Evolutionary conservation across 2,113 vertebrate species (phyloP), one percentile per base, ranked within the genome.

Genomic region (Pomatostomus ruficeps): DNA sequence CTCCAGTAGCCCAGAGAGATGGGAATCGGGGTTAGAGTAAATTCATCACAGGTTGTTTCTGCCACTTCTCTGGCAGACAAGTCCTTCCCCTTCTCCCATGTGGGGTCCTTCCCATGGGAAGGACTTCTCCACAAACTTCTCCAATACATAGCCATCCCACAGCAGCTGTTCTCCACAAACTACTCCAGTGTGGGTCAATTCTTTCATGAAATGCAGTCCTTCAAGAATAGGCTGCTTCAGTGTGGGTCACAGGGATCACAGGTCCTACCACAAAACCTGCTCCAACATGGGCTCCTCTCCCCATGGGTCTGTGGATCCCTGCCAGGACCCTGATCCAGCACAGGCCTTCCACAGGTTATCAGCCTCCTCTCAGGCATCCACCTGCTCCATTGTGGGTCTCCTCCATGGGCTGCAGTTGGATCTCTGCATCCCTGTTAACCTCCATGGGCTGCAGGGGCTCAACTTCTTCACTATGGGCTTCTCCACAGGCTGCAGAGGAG

Each of bases 121-220:
- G 51, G 21, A 59, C 20, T 11, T 42, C 31, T 61, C 8, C 45
- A 31, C 45, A 29, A 51, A 70, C 19, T n/a, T 68, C 21, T 55
- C 28, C 43, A 49, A 8, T 22, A 13, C 18, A 9, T 14, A 14
- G n/a, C 26, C 14, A 9, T 58, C 29, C 35, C 35, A n/a, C 20
- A 24, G 31, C 36, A 82, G 54, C 29, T 31, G 17, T 5, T 59
- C 22, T 58, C 26, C 36, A 18, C 45, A 43, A 33, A 36, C 26
- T 31, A 7, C 28, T 23, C 23, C 35, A 48, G 5, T 0, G 1
- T 6, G 10, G 7, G 12, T 31, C 16, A 20, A 20, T 36, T 25
- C 55, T 31, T 51, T 31, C 36, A 36, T 13, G 46, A 16, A 43
- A 21, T 31, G 26, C 38, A 82, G 15, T 59, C 36, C 45, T 51